These are phyloP conservation scores for Rhinoptilus africanus DNA, from an alignment of 2,113 vertebrate species.

Conservation along the genomic window DNA sequence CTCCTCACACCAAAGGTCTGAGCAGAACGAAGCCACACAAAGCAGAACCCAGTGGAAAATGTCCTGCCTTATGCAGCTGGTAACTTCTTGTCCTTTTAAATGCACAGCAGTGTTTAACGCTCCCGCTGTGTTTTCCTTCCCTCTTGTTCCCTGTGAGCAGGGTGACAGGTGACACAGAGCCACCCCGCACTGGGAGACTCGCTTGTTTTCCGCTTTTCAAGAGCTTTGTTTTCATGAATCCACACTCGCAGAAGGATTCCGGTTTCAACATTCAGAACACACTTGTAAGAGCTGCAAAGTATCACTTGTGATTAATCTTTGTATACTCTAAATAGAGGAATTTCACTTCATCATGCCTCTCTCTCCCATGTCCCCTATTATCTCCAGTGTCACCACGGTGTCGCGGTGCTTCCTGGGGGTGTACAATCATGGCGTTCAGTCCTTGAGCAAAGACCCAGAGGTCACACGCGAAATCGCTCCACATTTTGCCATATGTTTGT, in stretches of 20 bases:
- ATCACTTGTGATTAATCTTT: not conserved
- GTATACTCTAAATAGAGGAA: not conserved
- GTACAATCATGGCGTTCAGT: not conserved
- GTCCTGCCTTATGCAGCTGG: not conserved
- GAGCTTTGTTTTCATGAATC: not conserved
- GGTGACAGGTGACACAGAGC: not conserved
- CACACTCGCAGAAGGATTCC: not conserved
- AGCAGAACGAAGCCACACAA: not conserved
- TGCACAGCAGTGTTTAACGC: fast-evolving
- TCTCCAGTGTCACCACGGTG: not conserved
- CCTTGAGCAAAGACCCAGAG: not conserved
- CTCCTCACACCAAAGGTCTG: too few species aligned
- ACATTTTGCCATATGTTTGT: fast-evolving
- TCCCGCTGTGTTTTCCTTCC: not conserved
- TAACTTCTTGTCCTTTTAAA: not conserved
- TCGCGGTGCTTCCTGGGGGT: not conserved
- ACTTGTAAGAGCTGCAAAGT: not conserved
- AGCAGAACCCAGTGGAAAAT: not conserved
- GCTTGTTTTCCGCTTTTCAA: not conserved
- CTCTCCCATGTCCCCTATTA: not conserved
- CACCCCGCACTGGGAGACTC: fast-evolving
- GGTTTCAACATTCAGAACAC: not conserved
- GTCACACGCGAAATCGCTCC: not conserved
- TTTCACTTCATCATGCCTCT: not conserved
- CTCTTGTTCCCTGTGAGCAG: fast-evolving